Evolutionary conservation across 1,140 invertebrate genomes (phyloP).

Genomic region (Cepaea nemoralis): DNA sequence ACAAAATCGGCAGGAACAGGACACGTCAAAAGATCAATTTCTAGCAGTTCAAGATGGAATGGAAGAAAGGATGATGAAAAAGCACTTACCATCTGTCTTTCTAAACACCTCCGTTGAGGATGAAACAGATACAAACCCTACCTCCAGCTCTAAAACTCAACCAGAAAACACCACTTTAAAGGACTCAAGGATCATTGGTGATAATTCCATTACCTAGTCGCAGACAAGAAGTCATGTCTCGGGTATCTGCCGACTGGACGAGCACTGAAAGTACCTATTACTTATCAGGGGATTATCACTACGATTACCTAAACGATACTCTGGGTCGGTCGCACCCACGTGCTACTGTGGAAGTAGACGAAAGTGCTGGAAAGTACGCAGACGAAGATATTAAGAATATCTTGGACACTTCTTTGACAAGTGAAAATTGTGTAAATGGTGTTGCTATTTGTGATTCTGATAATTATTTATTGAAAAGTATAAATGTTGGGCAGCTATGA

Average conservation of each 20-base stretch:
- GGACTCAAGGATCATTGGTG: not conserved
- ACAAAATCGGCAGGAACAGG: not conserved
- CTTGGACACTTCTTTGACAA: not conserved
- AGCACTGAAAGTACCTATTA: slow-evolving; percentile 46
- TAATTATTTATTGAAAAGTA: too few relatives aligned
- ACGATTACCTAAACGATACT: slow-evolving; percentile 44
- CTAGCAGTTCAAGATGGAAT: slow-evolving; percentile 42
- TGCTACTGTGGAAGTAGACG: not conserved
- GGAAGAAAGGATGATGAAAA: slow-evolving; percentile 57
- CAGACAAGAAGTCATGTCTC: not conserved
- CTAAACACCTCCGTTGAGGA: slow-evolving; percentile 51
- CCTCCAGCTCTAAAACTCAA: not conserved
- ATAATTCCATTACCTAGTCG: not conserved
- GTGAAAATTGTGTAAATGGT: not conserved
- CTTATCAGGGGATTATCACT: slow-evolving; percentile 52
- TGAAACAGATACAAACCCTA: not conserved
- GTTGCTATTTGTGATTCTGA: too few relatives aligned
- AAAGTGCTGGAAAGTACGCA: not conserved
- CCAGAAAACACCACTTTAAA: not conserved
- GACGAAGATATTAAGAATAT: not conserved
- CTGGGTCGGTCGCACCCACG: not conserved
- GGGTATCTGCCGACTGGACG: not conserved
- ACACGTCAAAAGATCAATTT: slow-evolving; percentile 42
- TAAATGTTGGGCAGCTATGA: too few relatives aligned
- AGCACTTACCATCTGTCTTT: slow-evolving; percentile 45